Base-by-base conservation (phyloP, 2,888 invertebrate species). In the Acronicta leporina region DNA sequence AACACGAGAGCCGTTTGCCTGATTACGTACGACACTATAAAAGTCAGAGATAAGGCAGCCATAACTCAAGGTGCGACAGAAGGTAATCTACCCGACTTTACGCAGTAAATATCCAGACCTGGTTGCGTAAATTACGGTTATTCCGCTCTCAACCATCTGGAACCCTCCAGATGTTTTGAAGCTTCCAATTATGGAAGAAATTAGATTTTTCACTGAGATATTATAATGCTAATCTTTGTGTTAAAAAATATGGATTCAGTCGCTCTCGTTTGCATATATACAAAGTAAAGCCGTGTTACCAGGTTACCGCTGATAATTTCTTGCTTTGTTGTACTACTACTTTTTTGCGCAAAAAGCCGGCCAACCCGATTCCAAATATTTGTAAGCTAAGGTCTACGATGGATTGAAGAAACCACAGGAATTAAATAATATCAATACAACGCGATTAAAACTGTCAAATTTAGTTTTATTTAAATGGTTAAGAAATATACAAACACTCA, bases 61-160 rank as follows among this genome's bases (percentile, higher is more conserved):
- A 68, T 81, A 81, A 79, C 67, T 82, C 70, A 79, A 74, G 69
- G 49, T 59, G 67, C 63, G 73, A 70, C 79, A 73, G 81, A 63
- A 76, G 65, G 82, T 81, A 82, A 81, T 83, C 73, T 77, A 63
- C 63, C 50, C 54, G 63, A 63, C 58, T 60, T 45, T 58, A 40
- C 49, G 53, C 70, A 56, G 68, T 77, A 77, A 80, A 82, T 80
- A 76, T 73, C 65, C 64, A 56, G 44, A 52, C 59, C 43, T 48
- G 49, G 50, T 54, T 33, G 51, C 54, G 48, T 67, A 60, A 76
- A 65, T 74, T 68, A 73, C 60, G 50, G 50, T 52, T 57, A 40
- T 51, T 47, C 56, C 43, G 44, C 49, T 53, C 47, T 49, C 40
- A 35, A 35, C 25, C 48, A 44, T 30, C 44, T 67, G 30, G 20